These are phyloP conservation scores for Melinaea marsaeus DNA, from an alignment of 2,888 invertebrate genomes.

Conservation along the genomic window DNA sequence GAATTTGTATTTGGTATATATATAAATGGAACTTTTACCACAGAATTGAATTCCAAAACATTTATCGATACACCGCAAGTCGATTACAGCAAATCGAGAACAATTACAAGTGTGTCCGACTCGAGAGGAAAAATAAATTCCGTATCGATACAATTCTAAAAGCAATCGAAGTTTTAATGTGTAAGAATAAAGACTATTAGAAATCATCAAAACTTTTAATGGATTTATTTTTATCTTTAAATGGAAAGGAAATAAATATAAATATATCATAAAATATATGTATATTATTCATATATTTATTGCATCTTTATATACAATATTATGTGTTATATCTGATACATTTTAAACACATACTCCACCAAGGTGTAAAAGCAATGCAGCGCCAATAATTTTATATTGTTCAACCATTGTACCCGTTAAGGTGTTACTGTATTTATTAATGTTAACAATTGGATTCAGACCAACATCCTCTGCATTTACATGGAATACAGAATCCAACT, in stretches of 20 bases:
- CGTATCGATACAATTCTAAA: too few species aligned
- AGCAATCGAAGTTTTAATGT: too few species aligned
- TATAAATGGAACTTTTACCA: too few species aligned
- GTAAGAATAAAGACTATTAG: too few species aligned
- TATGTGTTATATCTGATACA: conserved; percentile 4
- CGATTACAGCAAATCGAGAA: conserved; percentile 69
- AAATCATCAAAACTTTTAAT: too few species aligned
- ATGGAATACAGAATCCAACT: conserved; percentile 14
- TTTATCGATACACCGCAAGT: conserved; percentile 65
- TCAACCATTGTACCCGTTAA: conserved; percentile 29
- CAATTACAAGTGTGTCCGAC: conserved; percentile 62
- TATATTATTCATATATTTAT: conserved; percentile 1
- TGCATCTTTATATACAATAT: neutral
- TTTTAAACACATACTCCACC: conserved; percentile 13
- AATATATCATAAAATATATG: too few species aligned
- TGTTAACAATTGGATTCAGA: conserved; percentile 30
- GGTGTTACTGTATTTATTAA: conserved; percentile 36
- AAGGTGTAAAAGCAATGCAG: conserved; percentile 31
- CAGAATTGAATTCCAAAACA: conserved; percentile 40
- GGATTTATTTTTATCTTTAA: too few species aligned
- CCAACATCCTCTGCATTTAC: conserved; percentile 22
- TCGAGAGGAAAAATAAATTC: conserved; percentile 52
- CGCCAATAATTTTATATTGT: conserved; percentile 37
- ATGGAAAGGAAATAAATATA: too few species aligned
- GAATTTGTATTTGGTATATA: too few species aligned